Evolutionary conservation across 2,113 vertebrate species (phyloP).

Genomic region (Macquaria ambigua): DNA sequence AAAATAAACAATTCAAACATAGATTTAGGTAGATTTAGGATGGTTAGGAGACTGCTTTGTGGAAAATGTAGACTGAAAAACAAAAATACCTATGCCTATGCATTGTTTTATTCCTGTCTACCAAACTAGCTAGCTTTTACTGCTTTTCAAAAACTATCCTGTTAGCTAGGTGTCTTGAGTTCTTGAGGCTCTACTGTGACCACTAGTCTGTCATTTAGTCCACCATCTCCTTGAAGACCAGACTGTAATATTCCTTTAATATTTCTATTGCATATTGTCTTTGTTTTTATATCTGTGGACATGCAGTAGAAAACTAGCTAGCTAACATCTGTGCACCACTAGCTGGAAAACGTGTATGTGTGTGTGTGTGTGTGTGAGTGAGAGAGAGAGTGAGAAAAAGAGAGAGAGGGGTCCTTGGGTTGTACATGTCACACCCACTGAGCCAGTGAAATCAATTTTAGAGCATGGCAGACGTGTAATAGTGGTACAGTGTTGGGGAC

Average conservation of each 20-base stretch:
- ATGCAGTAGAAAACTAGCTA: background rate
- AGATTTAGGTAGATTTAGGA: no score
- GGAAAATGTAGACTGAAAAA: background rate
- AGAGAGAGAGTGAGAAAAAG: background rate
- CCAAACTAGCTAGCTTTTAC: no score
- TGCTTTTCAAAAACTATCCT: background rate
- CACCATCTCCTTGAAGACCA: background rate
- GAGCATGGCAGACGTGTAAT: slow-evolving; percentile 48
- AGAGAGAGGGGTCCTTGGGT: background rate
- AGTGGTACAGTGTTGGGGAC: slow-evolving; percentile 21
- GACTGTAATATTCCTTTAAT: background rate
- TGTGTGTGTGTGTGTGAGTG: background rate
- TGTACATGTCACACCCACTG: slow-evolving; percentile 41
- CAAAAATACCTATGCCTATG: background rate
- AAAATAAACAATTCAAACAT: no score
- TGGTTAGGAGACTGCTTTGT: background rate
- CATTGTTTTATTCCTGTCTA: no score
- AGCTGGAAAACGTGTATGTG: background rate
- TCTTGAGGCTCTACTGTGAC: no score
- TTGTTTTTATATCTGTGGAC: background rate
- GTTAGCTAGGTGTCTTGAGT: background rate
- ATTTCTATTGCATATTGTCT: background rate
- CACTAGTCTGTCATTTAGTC: background rate
- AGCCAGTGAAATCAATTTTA: slow-evolving; percentile 50
- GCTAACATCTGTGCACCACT: background rate